These are phyloP conservation scores for Hemistola chrysoprasaria DNA, from an alignment of 2,888 invertebrate genomes.

Conservation along the genomic window DNA sequence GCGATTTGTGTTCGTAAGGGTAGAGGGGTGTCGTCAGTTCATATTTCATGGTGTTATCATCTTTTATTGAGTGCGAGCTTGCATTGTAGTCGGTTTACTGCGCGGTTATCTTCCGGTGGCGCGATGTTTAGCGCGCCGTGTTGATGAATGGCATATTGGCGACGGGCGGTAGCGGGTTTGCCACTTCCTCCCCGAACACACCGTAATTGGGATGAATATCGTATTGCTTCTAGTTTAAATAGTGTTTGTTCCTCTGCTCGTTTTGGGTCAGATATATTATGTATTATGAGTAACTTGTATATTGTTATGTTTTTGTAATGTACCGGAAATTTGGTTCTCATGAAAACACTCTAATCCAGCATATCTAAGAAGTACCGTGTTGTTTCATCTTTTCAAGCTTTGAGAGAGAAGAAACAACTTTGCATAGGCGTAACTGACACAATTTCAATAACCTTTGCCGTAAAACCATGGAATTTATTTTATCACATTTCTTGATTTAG, in stretches of 20 bases:
- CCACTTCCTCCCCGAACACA: constrained; percentile 4
- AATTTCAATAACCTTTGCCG: no score
- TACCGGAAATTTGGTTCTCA: no score
- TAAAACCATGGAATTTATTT: no score
- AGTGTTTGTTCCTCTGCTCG: constrained; percentile 16
- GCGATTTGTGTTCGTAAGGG: constrained; percentile 28
- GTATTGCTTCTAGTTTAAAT: constrained; percentile 22
- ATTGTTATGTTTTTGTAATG: no score
- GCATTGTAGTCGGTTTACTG: constrained; percentile 80
- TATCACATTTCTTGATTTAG: no score
- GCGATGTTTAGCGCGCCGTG: constrained; percentile 73
- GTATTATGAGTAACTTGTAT: no score
- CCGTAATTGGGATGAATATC: constrained; percentile 27
- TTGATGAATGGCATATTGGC: constrained; percentile 76
- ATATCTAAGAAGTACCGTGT: no score
- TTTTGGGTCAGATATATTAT: constrained; percentile 7
- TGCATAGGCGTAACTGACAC: no score
- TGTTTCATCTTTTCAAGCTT: background rate
- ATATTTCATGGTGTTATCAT: constrained; percentile 82
- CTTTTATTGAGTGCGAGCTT: constrained; percentile 81
- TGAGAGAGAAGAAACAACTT: no score
- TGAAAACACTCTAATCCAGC: no score
- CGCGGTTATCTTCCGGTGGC: constrained; percentile 72
- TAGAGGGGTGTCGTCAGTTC: constrained; percentile 74
- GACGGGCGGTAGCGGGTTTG: constrained; percentile 7